Conservation (phyloP, 2,888 invertebrate species). For the Drosophila cracens region DNA sequence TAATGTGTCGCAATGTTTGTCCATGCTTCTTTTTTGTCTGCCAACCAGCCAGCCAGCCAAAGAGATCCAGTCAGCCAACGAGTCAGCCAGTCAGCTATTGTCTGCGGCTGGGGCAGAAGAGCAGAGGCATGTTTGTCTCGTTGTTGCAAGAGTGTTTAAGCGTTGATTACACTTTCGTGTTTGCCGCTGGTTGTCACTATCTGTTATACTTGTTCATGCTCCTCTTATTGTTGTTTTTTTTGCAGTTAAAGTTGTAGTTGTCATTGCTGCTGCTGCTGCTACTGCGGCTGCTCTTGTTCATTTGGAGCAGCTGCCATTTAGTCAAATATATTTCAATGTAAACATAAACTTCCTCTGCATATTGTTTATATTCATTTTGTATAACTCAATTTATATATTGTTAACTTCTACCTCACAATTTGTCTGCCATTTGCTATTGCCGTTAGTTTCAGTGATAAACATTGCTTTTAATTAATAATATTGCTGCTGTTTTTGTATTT, state of each 20-base stretch:
- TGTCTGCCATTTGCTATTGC: not conserved
- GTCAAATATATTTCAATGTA: not conserved
- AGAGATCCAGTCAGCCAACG: conserved; percentile 26
- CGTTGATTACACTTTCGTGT: conserved; percentile 80
- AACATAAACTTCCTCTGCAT: not conserved
- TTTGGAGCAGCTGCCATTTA: conserved; percentile 40
- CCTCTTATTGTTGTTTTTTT: conserved; percentile 21
- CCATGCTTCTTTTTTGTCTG: conserved; percentile 61
- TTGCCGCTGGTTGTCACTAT: conserved; percentile 71
- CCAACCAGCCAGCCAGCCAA: conserved; percentile 18
- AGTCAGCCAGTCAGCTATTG: conserved; percentile 47
- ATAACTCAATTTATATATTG: not conserved
- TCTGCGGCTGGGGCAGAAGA: conserved; percentile 55
- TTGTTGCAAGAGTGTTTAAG: conserved; percentile 76
- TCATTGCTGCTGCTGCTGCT: conserved; percentile 21
- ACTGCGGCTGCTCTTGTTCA: conserved; percentile 26
- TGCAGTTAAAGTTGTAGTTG: conserved; percentile 19
- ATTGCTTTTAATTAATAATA: conserved; percentile 31
- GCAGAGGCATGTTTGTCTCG: conserved; percentile 64
- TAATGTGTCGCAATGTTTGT: conserved; percentile 81
- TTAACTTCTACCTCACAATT: not conserved
- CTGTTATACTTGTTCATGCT: conserved; percentile 43
- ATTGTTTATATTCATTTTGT: not conserved
- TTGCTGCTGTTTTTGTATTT: conserved; percentile 30
- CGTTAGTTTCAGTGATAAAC: conserved; percentile 10